Conservation (phyloP, 92 coral and sea anemone genomes). For the Zoanthus sociatus region DNA sequence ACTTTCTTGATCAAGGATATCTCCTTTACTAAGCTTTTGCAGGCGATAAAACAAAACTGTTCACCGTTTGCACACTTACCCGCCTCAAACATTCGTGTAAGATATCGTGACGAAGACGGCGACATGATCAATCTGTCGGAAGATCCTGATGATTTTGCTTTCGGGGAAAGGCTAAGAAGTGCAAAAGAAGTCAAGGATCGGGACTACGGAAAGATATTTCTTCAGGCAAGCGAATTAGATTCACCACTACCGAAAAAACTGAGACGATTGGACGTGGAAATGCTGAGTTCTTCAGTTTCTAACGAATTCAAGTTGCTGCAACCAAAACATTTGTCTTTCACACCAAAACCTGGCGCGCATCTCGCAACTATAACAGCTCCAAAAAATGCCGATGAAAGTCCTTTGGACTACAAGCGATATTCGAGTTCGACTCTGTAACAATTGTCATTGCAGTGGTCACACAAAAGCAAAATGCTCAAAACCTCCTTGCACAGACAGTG, state of each 20-base stretch:
- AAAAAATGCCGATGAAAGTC: slow-evolving; percentile 27
- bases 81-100: too few species aligned
- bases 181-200: slow-evolving; percentile 60
- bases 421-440: slow-evolving; percentile 41
- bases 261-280: slow-evolving; percentile 20
- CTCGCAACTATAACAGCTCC: slow-evolving; percentile 43
- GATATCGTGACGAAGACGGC: too few species aligned
- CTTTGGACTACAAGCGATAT: slow-evolving; percentile 37
- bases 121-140: too few species aligned
- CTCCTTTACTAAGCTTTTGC: too few species aligned
- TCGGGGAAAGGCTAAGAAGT: slow-evolving; percentile 55
- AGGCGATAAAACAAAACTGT: too few species aligned
- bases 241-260: slow-evolving; percentile 51
- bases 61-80: too few species aligned
- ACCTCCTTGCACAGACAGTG: slow-evolving; percentile 27
- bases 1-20: slow-evolving; percentile 16
- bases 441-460: slow-evolving; percentile 48
- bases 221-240: slow-evolving; percentile 20
- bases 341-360: slow-evolving; percentile 41
- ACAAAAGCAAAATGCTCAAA: slow-evolving; percentile 46
- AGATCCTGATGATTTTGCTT: slow-evolving; percentile 5
- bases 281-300: too few species aligned
- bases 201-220: slow-evolving; percentile 38
- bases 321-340: slow-evolving; percentile 47
- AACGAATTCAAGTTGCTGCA: too few species aligned